These are phyloP conservation scores for Campylomormyrus tamandua DNA, from an alignment of 2,113 vertebrate genomes.

Conservation along the genomic window DNA sequence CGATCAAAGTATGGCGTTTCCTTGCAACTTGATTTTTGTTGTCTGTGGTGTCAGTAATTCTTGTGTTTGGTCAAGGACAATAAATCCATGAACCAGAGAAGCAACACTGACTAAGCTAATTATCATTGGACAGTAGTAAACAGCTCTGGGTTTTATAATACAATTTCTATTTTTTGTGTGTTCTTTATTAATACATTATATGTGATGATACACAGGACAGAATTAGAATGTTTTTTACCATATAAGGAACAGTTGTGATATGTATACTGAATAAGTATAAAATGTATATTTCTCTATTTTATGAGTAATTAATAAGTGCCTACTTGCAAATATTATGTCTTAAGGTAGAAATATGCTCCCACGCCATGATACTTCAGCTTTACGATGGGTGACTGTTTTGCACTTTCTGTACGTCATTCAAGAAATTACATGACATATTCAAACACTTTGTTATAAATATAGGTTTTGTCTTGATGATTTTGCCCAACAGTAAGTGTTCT, in stretches of 20 bases:
- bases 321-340: neutral
- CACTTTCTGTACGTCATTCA: no score
- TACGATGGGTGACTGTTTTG: neutral
- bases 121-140: neutral
- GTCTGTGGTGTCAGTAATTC: neutral
- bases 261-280: neutral
- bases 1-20: neutral
- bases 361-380: neutral
- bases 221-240: neutral
- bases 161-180: neutral
- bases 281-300: neutral
- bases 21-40: neutral
- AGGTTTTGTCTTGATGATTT: no score
- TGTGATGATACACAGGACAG: neutral
- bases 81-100: neutral
- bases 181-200: neutral
- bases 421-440: no score
- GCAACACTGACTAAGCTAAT: neutral
- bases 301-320: neutral
- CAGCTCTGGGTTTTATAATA: neutral
- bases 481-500: no score
- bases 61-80: neutral
- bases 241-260: neutral
- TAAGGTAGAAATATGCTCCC: neutral
- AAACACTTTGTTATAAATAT: no score